Evolutionary conservation across 2,797 vertebrate species (phyloP), one percentile per base, ranked within the genome.

Genomic region (Paguma larvata): DNA sequence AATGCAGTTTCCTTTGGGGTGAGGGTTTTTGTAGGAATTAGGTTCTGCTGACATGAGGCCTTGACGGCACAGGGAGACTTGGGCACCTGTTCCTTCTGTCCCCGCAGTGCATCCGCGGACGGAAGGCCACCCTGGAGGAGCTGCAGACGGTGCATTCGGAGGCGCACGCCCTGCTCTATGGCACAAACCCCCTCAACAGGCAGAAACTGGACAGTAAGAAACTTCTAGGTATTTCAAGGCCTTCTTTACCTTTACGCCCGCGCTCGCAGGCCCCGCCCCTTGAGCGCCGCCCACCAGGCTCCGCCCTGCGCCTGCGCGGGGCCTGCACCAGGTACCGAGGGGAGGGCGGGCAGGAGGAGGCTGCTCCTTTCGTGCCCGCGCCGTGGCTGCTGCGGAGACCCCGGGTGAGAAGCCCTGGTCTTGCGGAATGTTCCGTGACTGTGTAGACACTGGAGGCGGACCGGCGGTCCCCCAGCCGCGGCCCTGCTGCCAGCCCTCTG

Each of bases 131-230:
- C 0, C 98, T 99, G 97, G 99, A 99, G 98, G 99, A 99, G 98
- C 98, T 99, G 79, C 99, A 99, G 98, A 99, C 99, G 0, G 99
- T 99, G 92, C 99, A 99, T 98, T 99, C 99, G 0, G 99, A 99
- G 98, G 99, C 99, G 8, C 99, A 99, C 27, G 98, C 99, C 0
- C 98, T 99, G 95, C 99, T 99, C 63, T 99, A 99, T 0, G 99
- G 99, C 98, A 99, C 99, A 48, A 99, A 99, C 98, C 99, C 99
- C 30, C 99, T 99, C 97, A 99, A 99, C 98, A 98, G 99, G 91
- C 99, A 99, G 98, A 99, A 99, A 98, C 98, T 99, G 95, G 99
- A 99, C 99, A 99, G 99, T 99, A 99, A 99, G 99, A 98, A 98
- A 91, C 98, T 99, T 62, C 98, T 98, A 98, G 99, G 98, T 99